phyloP scores from a whole-genome alignment of 2,797 vertebrate species.

The Tapera naevia region DNA sequence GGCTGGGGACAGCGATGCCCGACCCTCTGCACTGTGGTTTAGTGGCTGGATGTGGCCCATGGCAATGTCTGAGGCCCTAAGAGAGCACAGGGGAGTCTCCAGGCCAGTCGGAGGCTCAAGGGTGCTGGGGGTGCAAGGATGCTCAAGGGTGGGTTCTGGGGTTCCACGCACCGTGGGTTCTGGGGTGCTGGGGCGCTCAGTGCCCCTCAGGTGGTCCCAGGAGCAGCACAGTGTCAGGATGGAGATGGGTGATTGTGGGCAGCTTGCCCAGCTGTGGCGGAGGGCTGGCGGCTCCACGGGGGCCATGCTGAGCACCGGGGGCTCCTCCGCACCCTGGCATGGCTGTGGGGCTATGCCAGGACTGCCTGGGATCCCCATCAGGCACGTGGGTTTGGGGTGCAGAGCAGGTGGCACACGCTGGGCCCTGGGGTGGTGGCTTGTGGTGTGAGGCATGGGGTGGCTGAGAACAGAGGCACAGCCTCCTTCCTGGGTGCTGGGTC shows the following conservation, averaged over 20 bases:
- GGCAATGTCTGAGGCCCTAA: not conserved
- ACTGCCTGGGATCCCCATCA: not conserved
- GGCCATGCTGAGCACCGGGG: fast-evolving
- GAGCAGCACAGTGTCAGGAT: fast-evolving
- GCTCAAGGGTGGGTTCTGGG: no score
- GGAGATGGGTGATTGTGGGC: not conserved
- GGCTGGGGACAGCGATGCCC: not conserved
- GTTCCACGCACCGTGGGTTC: not conserved
- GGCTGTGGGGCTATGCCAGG: not conserved
- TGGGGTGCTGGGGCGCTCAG: not conserved
- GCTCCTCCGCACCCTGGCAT: fast-evolving
- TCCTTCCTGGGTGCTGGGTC: not conserved
- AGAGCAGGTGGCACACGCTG: not conserved
- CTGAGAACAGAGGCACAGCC: not conserved
- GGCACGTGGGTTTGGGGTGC: not conserved
- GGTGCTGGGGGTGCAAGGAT: no score
- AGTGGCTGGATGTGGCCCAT: not conserved
- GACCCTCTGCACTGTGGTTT: fast-evolving
- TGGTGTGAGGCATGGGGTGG: fast-evolving
- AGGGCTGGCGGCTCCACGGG: not conserved
- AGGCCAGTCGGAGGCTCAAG: fast-evolving
- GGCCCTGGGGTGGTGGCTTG: fast-evolving
- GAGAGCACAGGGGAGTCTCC: not conserved
- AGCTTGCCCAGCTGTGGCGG: fast-evolving
- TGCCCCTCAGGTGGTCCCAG: not conserved